Conservation (phyloP, 2,113 vertebrate genomes). For the Perca flavescens region DNA sequence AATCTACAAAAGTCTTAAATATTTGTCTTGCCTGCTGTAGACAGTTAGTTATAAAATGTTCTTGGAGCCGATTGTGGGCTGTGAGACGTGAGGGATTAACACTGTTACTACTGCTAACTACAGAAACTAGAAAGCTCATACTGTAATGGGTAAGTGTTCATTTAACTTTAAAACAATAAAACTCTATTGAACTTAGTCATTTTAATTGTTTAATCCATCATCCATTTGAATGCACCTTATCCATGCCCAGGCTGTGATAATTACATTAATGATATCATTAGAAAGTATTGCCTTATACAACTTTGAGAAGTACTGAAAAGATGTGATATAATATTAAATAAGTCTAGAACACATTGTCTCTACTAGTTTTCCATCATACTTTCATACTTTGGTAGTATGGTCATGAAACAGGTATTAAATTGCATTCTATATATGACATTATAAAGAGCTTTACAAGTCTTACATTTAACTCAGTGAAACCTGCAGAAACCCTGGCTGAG, state of each 20-base stretch:
- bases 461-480: background rate
- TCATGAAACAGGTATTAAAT: background rate
- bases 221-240: background rate
- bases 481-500: background rate
- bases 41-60: background rate
- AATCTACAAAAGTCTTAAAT: background rate
- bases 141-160: background rate
- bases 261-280: background rate
- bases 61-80: no score
- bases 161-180: background rate
- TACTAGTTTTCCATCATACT: background rate
- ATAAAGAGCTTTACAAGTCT: background rate
- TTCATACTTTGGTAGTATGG: background rate
- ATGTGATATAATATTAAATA: background rate
- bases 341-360: background rate
- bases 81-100: no score
- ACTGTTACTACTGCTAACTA: background rate
- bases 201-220: background rate
- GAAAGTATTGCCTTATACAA: background rate
- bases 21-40: background rate
- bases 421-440: background rate
- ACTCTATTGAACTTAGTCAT: background rate
- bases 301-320: background rate
- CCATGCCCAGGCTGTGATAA: background rate
- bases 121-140: background rate